Evolutionary conservation across 2,113 vertebrate species (phyloP), one percentile per base, ranked within the genome.

Genomic region (Meles meles): DNA sequence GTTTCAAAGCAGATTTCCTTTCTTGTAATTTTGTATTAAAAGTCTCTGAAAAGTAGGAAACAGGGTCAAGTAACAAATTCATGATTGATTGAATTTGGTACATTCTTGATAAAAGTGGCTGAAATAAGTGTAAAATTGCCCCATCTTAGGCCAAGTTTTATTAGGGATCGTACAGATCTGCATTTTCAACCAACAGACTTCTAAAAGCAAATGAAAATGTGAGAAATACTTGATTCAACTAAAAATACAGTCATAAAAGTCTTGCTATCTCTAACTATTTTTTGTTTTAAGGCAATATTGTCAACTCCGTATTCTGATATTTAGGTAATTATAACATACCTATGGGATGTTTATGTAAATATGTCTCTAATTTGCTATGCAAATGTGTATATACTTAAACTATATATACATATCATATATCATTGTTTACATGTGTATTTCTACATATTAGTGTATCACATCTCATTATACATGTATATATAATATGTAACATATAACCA

Each of bases 151-250:
- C 12, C 77, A n/a, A 39, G 11, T 55, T 96, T 63, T 86, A 61
- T 72, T 37, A 77, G 7, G 10, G 83, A 61, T 90, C 81, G 18
- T 49, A 31, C 17, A 76, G 12, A 37, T 47, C n/a, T 91, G 7
- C 39, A 25, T 39, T 83, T 39, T 49, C 23, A 92, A 21, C 18
- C 63, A 91, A 81, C 34, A 37, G 29, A 74, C 25, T 92, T 76
- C 6, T 61, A 82, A 25, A 6, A 74, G 31, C 27, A 65, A 90
- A 90, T 83, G 17, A n/a, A 95, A 91, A 89, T 76, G 29, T 89
- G 27, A 95, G 57, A 86, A 96, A 71, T 7, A 95, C 72, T 95
- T 63, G 39, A 57, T 85, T 82, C 59, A 90, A 12, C 67, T 82
- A 77, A 59, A 8, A n/a, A 29, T 90, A 25, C 5, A 72, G 39